phyloP scores from a whole-genome alignment of 2,797 vertebrate species.

The Chaenodraco wilsoni region DNA sequence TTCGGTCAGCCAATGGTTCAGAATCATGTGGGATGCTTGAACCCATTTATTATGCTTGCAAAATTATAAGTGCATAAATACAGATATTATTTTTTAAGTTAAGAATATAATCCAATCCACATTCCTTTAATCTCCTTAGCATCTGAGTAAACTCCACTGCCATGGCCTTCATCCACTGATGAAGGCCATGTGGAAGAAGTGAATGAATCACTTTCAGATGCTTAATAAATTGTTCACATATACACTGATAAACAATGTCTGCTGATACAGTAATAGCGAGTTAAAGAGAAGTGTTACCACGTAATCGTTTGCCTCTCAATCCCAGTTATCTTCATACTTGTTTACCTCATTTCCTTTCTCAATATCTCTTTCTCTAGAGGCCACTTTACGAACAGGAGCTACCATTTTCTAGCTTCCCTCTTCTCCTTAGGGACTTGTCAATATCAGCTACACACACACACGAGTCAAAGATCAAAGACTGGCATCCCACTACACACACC shows the following conservation, averaged over 20 bases:
- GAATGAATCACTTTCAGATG: not conserved
- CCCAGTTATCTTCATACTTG: conserved; percentile 2
- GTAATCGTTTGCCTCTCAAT: not conserved
- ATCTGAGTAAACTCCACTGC: not conserved
- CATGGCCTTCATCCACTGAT: not conserved
- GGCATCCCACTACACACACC: conserved; percentile 67
- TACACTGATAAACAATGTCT: not conserved
- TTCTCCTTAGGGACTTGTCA: conserved; percentile 76
- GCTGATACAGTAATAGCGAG: not conserved
- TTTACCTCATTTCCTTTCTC: not conserved
- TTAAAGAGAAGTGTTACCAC: conserved; percentile 6
- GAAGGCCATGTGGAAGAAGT: not conserved
- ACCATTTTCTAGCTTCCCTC: conserved; percentile 53
- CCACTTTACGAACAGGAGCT: conserved; percentile 71
- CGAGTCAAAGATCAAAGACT: conserved; percentile 75
- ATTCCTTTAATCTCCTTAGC: not conserved
- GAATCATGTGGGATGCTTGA: not conserved
- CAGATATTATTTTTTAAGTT: not conserved
- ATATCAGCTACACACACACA: conserved; percentile 73
- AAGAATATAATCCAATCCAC: not conserved
- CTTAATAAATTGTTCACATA: not conserved
- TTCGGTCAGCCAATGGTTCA: not conserved
- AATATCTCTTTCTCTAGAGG: conserved; percentile 40
- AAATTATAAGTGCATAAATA: too few relatives aligned
- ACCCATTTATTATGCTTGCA: not conserved